These are phyloP conservation scores for Macquaria ambigua DNA, from an alignment of 2,113 vertebrate genomes.

Conservation along the genomic window DNA sequence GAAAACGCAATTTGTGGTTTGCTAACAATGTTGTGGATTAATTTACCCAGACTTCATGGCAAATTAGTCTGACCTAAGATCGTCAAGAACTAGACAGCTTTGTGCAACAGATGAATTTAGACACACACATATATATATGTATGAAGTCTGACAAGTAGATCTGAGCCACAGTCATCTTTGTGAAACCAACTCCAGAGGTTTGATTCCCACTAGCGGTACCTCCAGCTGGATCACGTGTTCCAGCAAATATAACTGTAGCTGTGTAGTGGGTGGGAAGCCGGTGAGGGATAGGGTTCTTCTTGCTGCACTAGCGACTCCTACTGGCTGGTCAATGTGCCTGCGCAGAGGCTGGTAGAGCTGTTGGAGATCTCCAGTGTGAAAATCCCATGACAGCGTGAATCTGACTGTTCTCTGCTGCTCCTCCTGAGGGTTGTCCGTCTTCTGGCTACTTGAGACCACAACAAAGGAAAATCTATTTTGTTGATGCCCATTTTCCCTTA, in stretches of 20 bases:
- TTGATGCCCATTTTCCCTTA: not conserved
- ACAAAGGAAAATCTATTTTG: not conserved
- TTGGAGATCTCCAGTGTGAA: too few species aligned
- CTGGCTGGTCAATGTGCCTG: too few species aligned
- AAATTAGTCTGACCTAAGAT: too few species aligned
- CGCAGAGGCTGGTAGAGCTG: too few species aligned
- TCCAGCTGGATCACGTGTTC: not conserved
- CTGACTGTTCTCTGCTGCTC: not conserved
- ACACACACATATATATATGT: not conserved
- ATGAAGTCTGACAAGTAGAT: not conserved
- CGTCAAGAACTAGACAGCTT: too few species aligned
- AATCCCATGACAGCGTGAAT: too few species aligned
- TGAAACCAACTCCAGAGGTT: not conserved
- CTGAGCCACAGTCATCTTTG: too few species aligned
- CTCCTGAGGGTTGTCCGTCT: not conserved
- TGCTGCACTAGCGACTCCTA: too few species aligned
- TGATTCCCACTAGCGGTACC: not conserved
- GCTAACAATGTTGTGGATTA: too few species aligned
- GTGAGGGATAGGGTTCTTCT: not conserved
- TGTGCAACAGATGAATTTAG: not conserved
- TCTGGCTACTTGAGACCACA: not conserved
- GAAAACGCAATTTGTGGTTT: too few species aligned
- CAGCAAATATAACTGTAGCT: not conserved
- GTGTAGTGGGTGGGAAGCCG: not conserved
- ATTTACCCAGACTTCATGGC: too few species aligned